These are phyloP conservation scores for Nothobranchius furzeri DNA, from an alignment of 2,113 vertebrate genomes.

Conservation along the genomic window DNA sequence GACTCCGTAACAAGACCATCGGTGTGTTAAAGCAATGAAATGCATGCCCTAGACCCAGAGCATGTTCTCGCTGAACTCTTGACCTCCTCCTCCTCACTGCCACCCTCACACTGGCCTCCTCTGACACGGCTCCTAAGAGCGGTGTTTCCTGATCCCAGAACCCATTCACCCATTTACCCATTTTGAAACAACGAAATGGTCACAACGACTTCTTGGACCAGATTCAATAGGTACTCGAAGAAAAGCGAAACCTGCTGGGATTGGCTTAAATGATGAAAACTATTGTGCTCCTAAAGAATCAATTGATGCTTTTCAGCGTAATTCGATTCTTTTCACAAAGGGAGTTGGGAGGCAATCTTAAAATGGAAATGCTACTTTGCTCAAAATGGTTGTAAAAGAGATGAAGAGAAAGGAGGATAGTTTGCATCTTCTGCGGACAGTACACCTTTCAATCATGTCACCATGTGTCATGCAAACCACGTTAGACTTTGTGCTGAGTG, in stretches of 20 bases:
- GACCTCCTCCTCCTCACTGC: conserved; percentile 22
- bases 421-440: conserved; percentile 54
- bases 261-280: conserved; percentile 74
- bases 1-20: conserved; percentile 27
- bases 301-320: conserved; percentile 75
- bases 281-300: conserved; percentile 77
- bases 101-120: conserved; percentile 19
- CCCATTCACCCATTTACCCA: conserved; percentile 63
- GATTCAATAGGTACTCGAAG: conserved; percentile 66
- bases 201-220: conserved; percentile 55
- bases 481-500: conserved; percentile 54
- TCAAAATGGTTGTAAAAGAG: conserved; percentile 36
- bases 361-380: conserved; percentile 78
- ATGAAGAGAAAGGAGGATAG: conserved; percentile 23
- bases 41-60: conserved; percentile 33
- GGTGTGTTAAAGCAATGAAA: conserved; percentile 43
- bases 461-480: conserved; percentile 35
- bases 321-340: conserved; percentile 79
- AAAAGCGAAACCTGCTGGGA: conserved; percentile 64
- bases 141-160: conserved; percentile 45
- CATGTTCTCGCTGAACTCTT: conserved; percentile 50
- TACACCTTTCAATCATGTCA: conserved; percentile 44
- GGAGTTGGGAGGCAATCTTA: conserved; percentile 72
- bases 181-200: conserved; percentile 67
- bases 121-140: conserved; percentile 43